phyloP scores from a whole-genome alignment of 2,797 vertebrate species.

The Macroramphosus scolopax region DNA sequence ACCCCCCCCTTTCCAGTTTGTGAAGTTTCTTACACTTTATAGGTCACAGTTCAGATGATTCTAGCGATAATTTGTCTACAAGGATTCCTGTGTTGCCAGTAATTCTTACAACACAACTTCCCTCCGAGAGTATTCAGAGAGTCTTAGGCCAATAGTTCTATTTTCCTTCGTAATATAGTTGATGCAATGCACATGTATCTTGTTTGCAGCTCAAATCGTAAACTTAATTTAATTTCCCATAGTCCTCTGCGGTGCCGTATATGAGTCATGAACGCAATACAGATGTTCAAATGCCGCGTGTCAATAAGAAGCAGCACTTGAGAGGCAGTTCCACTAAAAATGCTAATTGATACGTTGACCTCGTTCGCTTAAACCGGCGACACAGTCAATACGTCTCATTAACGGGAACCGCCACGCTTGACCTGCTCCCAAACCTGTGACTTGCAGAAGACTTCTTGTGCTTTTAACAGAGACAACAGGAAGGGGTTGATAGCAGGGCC shows the following conservation, averaged over 20 bases:
- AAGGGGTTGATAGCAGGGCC: too few relatives aligned
- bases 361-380: neutral
- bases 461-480: too few relatives aligned
- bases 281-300: too few relatives aligned
- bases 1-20: too few relatives aligned
- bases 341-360: neutral
- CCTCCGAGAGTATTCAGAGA: too few relatives aligned
- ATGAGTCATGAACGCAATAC: too few relatives aligned
- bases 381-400: neutral
- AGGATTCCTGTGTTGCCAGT: too few relatives aligned
- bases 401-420: slow-evolving; percentile 1
- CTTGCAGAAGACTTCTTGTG: too few relatives aligned
- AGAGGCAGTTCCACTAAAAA: neutral
- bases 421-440: neutral
- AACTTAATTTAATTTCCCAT: neutral
- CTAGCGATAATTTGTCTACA: too few relatives aligned
- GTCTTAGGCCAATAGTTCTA: neutral
- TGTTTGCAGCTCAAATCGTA: neutral
- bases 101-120: too few relatives aligned
- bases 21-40: too few relatives aligned
- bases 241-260: neutral
- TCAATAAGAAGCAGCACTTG: neutral
- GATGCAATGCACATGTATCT: neutral
- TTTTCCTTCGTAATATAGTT: slow-evolving; percentile 3
- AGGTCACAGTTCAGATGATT: too few relatives aligned